A percentile compares a stretch with the other conserved stretches of the same genome.
Conservation (phyloP, 2,888 invertebrate genomes). For the Ophion ventricosus region DNA sequence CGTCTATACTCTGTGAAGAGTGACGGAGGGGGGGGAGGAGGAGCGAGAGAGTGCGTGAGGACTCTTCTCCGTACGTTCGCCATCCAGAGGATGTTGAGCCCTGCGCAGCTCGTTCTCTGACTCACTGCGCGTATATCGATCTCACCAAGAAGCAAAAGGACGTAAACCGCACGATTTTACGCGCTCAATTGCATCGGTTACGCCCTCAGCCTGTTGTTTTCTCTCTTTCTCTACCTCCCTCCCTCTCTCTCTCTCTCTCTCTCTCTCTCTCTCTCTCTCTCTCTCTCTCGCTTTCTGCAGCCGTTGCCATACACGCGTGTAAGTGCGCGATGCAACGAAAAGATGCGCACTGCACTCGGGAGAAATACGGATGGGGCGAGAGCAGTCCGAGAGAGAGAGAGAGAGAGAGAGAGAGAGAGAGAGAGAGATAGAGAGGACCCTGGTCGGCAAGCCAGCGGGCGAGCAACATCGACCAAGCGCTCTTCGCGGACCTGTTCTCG, state of each 20-base stretch:
- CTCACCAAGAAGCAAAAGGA: constrained; percentile 45
- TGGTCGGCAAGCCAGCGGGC: constrained; percentile 10
- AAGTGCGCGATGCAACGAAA: constrained; percentile 52
- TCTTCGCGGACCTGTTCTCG: constrained; percentile 78
- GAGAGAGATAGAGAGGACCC: constrained; percentile 52
- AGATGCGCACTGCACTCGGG: constrained; percentile 26
- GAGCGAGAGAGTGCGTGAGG: constrained; percentile 60
- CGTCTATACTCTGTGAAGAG: neutral
- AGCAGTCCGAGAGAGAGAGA: constrained; percentile 32
- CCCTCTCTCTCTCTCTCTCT: neutral
- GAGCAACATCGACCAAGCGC: constrained; percentile 23
- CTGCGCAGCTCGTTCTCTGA: constrained; percentile 40
- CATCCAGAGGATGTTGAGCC: constrained; percentile 44
- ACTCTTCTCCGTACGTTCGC: constrained; percentile 46
- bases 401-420: constrained; percentile 47
- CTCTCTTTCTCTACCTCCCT: too few relatives aligned
- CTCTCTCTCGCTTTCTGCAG: neutral
- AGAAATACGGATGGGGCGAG: constrained; percentile 33
- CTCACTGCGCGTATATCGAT: constrained; percentile 36
- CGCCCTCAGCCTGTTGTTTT: constrained; percentile 32
- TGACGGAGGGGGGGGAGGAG: constrained; percentile 28
- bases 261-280: neutral
- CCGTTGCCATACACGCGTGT: constrained; percentile 8
- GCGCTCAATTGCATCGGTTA: constrained; percentile 52
- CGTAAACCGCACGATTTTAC: constrained; percentile 39